Evolutionary conservation across 2,888 invertebrate genomes (phyloP).

Genomic region (Mythimna impura): DNA sequence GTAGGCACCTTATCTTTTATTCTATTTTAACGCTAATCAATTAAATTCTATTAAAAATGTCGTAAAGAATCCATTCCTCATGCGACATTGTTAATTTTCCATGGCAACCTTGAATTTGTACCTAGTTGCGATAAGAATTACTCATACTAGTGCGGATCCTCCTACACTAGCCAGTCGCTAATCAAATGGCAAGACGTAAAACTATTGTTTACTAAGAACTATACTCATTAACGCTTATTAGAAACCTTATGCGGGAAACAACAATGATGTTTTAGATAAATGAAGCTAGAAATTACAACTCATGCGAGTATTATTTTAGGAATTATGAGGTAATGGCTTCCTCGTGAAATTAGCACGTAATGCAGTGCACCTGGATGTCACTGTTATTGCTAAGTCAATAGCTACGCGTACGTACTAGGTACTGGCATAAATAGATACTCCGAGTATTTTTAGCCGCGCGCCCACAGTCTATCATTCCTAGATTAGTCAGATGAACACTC

Average conservation of each 20-base stretch:
- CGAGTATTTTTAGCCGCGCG: constrained; percentile 69
- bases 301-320: constrained; percentile 26
- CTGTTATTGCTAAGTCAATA: constrained; percentile 46
- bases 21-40: constrained; percentile 17
- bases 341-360: constrained; percentile 46
- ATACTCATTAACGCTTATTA: constrained; percentile 36
- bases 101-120: constrained; percentile 75
- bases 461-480: constrained; percentile 70
- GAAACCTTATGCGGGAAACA: constrained; percentile 10
- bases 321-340: constrained; percentile 29
- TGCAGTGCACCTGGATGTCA: constrained; percentile 52
- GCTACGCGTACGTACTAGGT: constrained; percentile 35
- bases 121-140: constrained; percentile 77
- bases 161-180: constrained; percentile 72
- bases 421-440: constrained; percentile 36
- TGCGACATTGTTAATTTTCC: constrained; percentile 76
- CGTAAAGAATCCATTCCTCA: constrained; percentile 39
- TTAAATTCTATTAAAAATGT: constrained; percentile 18
- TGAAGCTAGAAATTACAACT: not conserved
- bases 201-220: constrained; percentile 58
- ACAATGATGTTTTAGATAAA: not conserved
- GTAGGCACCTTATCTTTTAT: not conserved
- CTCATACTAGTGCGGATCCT: constrained; percentile 72
- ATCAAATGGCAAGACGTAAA: constrained; percentile 66
- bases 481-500: constrained; percentile 67